Base-by-base conservation (phyloP, 2,888 invertebrate genomes). In the Diadegma fenestrale region DNA sequence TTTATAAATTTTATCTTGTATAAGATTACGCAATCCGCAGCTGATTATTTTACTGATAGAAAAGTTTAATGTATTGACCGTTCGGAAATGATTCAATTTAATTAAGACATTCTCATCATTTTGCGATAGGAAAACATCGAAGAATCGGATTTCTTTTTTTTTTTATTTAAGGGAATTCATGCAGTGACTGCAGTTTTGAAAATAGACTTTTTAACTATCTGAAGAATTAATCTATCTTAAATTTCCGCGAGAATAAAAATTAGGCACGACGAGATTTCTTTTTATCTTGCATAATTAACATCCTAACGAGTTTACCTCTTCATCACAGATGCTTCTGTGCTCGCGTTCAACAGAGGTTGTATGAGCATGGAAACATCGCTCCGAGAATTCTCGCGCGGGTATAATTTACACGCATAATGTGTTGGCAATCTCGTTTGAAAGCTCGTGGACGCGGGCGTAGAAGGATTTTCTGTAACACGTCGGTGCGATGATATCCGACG, bases 371-470 rank as follows among this genome's bases (percentile, higher is more conserved):
- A 75, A 79, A 22, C 73, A 68, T 73, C 37, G 64, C 77, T 43
- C n/a, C 66, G 17, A 51, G 61, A 72, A 8, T 71, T 79, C 71
- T 71, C 45, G 30, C 72, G 68, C 63, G 43, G 78, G 66, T 81
- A 69, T 78, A 78, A 81, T 84, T 78, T 82, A 68, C 77, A 69
- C 68, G 73, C 63, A 73, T 68, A 68, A 82, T 71, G 75, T 82
- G 79, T 51, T 71, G 75, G 84, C 78, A 68, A 82, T 79, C 69
- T 71, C 78, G 75, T 54, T 68, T 63, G 68, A 51, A 79, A 79
- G 51, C 82, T 75, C 68, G 64, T 37, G 79, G 79, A 82, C 68
- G 58, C 72, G 22, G 61, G 43, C 26, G 73, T 37, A 33, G 33
- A 37, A 33, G 45, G 61, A 80, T 76, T 76, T 80, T 76, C 80